Conservation (phyloP, 2,797 vertebrate genomes). For the Malacoraja senta region DNA sequence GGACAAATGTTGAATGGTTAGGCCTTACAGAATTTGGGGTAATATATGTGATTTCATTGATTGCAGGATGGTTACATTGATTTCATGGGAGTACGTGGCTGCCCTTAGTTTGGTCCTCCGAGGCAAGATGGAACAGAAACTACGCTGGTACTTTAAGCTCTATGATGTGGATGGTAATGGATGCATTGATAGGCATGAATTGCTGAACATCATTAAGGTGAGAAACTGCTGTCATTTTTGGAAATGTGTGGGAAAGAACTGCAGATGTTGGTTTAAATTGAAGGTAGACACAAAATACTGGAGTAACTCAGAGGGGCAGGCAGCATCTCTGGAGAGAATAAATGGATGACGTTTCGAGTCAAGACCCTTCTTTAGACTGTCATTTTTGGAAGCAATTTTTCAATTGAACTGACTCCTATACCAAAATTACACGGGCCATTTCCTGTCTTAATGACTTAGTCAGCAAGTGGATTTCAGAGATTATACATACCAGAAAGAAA, state of each 20-base stretch:
- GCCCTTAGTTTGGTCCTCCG: constrained; percentile 82
- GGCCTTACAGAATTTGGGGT: neutral
- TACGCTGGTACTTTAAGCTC: constrained; percentile 88
- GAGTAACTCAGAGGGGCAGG: too few relatives aligned
- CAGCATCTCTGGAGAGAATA: too few relatives aligned
- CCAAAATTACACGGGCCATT: neutral
- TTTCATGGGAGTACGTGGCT: constrained; percentile 87
- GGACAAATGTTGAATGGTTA: too few relatives aligned
- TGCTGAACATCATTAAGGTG: constrained; percentile 85
- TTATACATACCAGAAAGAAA: neutral
- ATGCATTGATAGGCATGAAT: constrained; percentile 80
- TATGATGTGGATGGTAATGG: constrained; percentile 86
- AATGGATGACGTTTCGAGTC: too few relatives aligned
- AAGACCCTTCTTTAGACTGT: too few relatives aligned
- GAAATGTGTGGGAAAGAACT: too few relatives aligned
- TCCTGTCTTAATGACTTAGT: neutral
- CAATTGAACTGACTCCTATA: neutral
- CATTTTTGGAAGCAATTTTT: neutral
- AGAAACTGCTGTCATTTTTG: neutral
- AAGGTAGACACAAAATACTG: too few relatives aligned
- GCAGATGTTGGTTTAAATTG: too few relatives aligned
- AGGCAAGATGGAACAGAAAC: constrained; percentile 88
- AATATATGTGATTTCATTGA: neutral
- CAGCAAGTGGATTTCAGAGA: neutral
- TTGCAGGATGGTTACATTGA: constrained; percentile 82